These are phyloP conservation scores for Lucifuga dentata DNA, from an alignment of 2,113 vertebrate genomes.

Conservation along the genomic window DNA sequence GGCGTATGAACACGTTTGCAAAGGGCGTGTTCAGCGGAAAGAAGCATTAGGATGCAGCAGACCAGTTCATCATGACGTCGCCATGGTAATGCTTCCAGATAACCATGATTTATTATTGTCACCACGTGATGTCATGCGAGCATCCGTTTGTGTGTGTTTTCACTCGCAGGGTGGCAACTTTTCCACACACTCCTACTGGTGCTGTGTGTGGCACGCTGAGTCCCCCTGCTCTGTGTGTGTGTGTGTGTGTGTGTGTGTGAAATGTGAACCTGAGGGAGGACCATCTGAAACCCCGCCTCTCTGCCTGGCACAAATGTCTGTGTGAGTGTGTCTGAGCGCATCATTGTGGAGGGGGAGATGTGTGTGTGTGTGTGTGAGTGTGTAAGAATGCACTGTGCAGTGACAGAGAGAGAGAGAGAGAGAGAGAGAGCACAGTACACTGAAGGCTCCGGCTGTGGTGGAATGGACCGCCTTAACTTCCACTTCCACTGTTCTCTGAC, in stretches of 20 bases:
- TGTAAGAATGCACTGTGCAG: slow-evolving; percentile 33
- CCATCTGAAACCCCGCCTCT: slow-evolving; percentile 47
- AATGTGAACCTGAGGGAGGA: slow-evolving; percentile 63
- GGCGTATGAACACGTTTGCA: too few species aligned
- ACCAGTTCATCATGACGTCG: too few species aligned
- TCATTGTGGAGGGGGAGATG: too few species aligned
- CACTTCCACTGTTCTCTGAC: slow-evolving; percentile 57
- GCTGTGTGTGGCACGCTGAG: slow-evolving; percentile 34
- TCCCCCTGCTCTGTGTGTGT: slow-evolving; percentile 57
- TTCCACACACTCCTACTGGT: slow-evolving; percentile 3
- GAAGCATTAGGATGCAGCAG: too few species aligned
- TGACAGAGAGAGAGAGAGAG: slow-evolving; percentile 73
- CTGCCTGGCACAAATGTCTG: slow-evolving; percentile 17
- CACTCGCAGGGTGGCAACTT: slow-evolving; percentile 5
- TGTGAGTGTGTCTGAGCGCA: slow-evolving; percentile 15
- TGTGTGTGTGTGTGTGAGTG: slow-evolving; percentile 27
- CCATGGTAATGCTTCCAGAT: too few species aligned
- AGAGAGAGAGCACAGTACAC: too few species aligned
- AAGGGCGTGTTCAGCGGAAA: too few species aligned
- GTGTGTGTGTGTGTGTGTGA: slow-evolving; percentile 33
- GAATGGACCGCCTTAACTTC: slow-evolving; percentile 61
- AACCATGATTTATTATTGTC: too few species aligned
- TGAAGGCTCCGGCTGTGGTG: slow-evolving; percentile 47
- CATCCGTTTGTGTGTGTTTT: slow-evolving; percentile 18
- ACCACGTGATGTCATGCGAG: too few species aligned